Percentiles rank a stretch among this genome's conserved stretches.
Evolutionary conservation across 2,113 vertebrate genomes (phyloP).

Genomic region (Gymnarchus niloticus): DNA sequence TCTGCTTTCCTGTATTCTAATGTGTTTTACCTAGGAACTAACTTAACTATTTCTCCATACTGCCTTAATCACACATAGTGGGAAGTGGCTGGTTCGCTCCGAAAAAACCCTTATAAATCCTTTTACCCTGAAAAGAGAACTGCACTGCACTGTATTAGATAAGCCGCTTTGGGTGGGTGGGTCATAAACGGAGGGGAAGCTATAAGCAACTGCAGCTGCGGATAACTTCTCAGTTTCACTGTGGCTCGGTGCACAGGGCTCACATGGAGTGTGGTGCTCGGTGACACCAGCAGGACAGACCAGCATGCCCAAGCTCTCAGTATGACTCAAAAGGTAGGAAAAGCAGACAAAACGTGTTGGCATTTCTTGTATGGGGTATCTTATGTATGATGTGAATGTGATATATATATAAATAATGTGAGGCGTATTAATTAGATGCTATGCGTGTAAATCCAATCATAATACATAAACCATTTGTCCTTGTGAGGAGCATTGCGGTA

Average conservation of each 20-base stretch:
- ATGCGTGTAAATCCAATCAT: not conserved
- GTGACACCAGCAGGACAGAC: not conserved
- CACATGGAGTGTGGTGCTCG: not conserved
- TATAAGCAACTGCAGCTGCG: not conserved
- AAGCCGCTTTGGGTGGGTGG: too few relatives aligned
- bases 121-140: not conserved
- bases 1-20: not conserved
- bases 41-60: not conserved
- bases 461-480: not conserved
- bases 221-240: constrained; percentile 18
- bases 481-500: not conserved
- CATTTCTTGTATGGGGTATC: too few relatives aligned
- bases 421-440: not conserved
- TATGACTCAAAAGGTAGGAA: constrained; percentile 16
- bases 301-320: not conserved
- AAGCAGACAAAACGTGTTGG: not conserved
- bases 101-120: not conserved
- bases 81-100: not conserved
- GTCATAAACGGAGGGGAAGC: not conserved
- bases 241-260: not conserved
- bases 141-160: not conserved
- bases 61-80: not conserved
- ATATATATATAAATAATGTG: not conserved
- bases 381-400: not conserved
- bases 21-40: not conserved